Percentiles rank a stretch among this genome's conserved stretches.
These are phyloP conservation scores for Tetropium fuscum DNA, from an alignment of 2,888 invertebrate genomes.

Conservation along the genomic window DNA sequence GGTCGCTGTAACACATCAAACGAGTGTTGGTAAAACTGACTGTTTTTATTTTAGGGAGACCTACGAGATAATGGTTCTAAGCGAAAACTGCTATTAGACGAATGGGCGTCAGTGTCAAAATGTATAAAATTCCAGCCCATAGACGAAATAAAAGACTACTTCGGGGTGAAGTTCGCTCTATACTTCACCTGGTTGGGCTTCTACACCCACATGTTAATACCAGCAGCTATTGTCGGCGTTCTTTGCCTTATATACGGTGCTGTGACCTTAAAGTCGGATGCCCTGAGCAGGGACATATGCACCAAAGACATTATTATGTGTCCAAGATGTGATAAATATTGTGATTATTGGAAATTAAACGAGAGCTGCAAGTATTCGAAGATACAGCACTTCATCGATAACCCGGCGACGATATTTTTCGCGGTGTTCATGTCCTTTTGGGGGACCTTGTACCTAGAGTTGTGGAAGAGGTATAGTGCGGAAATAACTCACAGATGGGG, in stretches of 20 bases:
- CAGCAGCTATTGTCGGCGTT: conserved; percentile 76
- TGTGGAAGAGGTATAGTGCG: conserved; percentile 86
- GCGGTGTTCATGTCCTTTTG: conserved; percentile 87
- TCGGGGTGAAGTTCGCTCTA: conserved; percentile 81
- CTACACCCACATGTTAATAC: conserved; percentile 86
- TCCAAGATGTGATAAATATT: conserved; percentile 81
- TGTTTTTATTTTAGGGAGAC: conserved; percentile 71
- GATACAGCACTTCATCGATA: conserved; percentile 85
- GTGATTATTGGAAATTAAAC: conserved; percentile 79
- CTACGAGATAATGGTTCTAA: conserved; percentile 66
- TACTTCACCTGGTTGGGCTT: conserved; percentile 90
- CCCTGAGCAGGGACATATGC: conserved; percentile 72
- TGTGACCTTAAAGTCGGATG: conserved; percentile 66
- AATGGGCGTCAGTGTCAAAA: conserved; percentile 79
- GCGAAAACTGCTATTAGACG: conserved; percentile 71
- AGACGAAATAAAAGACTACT: conserved; percentile 82
- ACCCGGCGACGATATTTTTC: conserved; percentile 82
- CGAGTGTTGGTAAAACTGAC: too few species aligned
- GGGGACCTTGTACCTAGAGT: conserved; percentile 83
- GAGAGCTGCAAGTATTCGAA: conserved; percentile 79
- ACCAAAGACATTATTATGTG: conserved; percentile 78
- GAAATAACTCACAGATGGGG: conserved; percentile 87
- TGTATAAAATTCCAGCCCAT: conserved; percentile 81
- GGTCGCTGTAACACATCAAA: too few species aligned
- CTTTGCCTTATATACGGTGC: conserved; percentile 75